Conservation (phyloP, 2,888 invertebrate genomes). For the Caradrina kadenii region DNA sequence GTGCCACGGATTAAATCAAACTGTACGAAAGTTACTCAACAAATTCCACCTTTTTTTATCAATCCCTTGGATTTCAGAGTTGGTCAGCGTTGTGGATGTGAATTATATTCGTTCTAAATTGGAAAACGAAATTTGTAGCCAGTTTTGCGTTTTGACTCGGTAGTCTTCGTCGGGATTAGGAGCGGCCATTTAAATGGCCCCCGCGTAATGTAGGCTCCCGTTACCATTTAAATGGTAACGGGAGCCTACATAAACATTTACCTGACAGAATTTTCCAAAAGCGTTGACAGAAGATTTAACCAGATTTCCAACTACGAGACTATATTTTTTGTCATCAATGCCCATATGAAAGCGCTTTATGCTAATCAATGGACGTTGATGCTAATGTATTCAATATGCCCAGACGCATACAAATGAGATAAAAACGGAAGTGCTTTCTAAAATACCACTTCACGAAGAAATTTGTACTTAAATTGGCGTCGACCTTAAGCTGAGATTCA, state of each 20-base stretch:
- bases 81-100: slow-evolving; percentile 61
- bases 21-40: slow-evolving; percentile 65
- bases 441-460: no score
- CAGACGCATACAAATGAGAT: no score
- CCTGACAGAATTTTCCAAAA: background rate
- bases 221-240: slow-evolving; percentile 23
- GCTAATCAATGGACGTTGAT: no score
- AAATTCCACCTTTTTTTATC: slow-evolving; percentile 62
- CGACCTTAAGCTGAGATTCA: no score
- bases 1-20: slow-evolving; percentile 69
- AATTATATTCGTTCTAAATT: slow-evolving; percentile 63
- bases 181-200: slow-evolving; percentile 37
- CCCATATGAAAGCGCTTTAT: no score
- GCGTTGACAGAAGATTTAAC: background rate
- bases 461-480: no score
- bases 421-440: no score
- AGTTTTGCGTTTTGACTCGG: slow-evolving; percentile 45
- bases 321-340: no score
- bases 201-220: no score
- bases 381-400: no score
- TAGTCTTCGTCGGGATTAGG: slow-evolving; percentile 41
- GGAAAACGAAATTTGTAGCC: slow-evolving; percentile 48
- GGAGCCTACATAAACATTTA: background rate
- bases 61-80: slow-evolving; percentile 61
- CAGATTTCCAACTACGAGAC: background rate